phyloP scores from a whole-genome alignment of 2,113 vertebrate genomes.

The Madoqua kirkii region DNA sequence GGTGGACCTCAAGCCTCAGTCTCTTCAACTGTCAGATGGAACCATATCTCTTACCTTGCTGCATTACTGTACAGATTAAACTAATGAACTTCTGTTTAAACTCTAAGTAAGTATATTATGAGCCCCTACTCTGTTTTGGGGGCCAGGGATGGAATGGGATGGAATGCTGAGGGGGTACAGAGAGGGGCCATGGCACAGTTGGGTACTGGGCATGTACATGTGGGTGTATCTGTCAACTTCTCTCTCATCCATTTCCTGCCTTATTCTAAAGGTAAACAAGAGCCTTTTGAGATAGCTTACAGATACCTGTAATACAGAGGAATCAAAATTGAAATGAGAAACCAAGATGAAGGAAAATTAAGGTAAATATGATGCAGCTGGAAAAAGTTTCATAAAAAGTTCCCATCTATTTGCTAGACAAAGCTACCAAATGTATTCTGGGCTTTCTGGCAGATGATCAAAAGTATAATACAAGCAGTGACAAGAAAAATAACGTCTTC shows the following conservation, averaged over 20 bases:
- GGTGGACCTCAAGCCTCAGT: not conserved
- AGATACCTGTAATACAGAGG: not conserved
- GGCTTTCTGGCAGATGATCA: not conserved
- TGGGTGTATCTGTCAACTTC: not conserved
- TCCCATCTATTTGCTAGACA: not conserved
- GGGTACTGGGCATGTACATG: not conserved
- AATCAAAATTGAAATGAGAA: not conserved
- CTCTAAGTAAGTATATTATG: not conserved
- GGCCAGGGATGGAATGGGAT: too few species aligned
- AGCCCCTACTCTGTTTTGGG: not conserved
- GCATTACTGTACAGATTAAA: not conserved
- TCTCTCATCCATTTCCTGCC: not conserved
- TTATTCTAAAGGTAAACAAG: not conserved
- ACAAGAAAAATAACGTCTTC: not conserved
- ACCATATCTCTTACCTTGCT: not conserved
- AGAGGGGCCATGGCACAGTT: rapidly evolving
- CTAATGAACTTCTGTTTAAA: not conserved
- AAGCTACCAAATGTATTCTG: not conserved
- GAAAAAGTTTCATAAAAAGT: not conserved
- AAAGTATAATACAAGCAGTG: not conserved
- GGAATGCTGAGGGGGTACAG: not conserved
- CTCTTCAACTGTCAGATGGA: not conserved
- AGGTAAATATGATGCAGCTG: not conserved
- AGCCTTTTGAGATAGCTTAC: not conserved
- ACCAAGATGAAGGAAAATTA: not conserved